Percentiles rank a stretch among this genome's conserved stretches.
Conservation (phyloP, 2,113 vertebrate genomes). For the Macaca fascicularis region DNA sequence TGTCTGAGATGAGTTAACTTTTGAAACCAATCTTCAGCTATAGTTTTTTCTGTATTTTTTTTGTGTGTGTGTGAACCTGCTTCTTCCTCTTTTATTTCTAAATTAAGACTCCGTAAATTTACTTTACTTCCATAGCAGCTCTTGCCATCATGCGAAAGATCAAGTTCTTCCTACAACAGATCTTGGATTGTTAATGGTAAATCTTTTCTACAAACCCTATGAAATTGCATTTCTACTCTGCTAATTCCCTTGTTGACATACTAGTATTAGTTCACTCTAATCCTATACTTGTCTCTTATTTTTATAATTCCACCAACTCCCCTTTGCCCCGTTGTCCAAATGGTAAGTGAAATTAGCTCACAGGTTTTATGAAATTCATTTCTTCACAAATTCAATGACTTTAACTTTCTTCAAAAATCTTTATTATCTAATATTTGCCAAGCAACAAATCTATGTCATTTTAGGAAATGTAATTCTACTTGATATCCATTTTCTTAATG, state of each 20-base stretch:
- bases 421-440: conserved; percentile 53
- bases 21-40: not conserved
- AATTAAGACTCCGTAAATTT: not conserved
- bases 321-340: not conserved
- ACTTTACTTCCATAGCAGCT: not conserved
- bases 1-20: not conserved
- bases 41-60: not conserved
- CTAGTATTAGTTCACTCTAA: not conserved
- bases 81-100: not conserved
- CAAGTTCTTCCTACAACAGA: not conserved
- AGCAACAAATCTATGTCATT: not conserved
- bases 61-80: not conserved
- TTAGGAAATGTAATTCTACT: not conserved
- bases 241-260: not conserved
- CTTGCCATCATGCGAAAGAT: not conserved
- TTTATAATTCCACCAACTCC: not conserved
- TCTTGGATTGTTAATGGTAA: not conserved
- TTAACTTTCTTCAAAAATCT: conserved; percentile 10
- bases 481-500: not conserved
- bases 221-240: not conserved
- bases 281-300: not conserved
- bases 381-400: conserved; percentile 36
- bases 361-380: conserved; percentile 28
- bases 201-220: conserved; percentile 15
- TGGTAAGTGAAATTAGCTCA: not conserved